These are phyloP conservation scores for Rhizoglyphus robini DNA, from an alignment of 1,140 invertebrate genomes.

Conservation along the genomic window DNA sequence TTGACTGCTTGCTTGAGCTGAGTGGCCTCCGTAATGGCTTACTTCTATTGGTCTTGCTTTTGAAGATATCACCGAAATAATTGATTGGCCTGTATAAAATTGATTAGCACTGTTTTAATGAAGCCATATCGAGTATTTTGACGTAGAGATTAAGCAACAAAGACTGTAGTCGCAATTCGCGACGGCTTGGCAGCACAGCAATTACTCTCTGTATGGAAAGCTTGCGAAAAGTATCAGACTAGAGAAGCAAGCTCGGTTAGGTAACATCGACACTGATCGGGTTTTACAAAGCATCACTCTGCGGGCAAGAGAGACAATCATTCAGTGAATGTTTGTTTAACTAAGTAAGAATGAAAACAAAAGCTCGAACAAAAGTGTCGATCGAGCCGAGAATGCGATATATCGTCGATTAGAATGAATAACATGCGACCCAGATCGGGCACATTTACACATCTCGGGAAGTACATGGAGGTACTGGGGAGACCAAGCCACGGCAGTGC, in stretches of 20 bases:
- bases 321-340: too few species aligned
- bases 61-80: not conserved
- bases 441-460: too few species aligned
- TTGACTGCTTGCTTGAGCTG: slow-evolving; percentile 13
- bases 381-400: too few species aligned
- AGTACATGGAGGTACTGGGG: too few species aligned
- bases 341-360: too few species aligned
- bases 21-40: not conserved
- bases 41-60: not conserved
- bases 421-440: too few species aligned
- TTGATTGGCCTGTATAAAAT: not conserved
- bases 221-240: too few species aligned
- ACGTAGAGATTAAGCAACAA: not conserved
- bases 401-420: too few species aligned
- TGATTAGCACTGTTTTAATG: not conserved
- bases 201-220: not conserved
- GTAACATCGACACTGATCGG: not conserved
- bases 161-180: not conserved
- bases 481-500: too few species aligned
- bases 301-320: too few species aligned
- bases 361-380: too few species aligned
- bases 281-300: not conserved
- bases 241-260: too few species aligned
- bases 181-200: not conserved
- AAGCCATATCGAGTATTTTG: not conserved